These are phyloP conservation scores for Propithecus coquereli DNA, from an alignment of 2,113 vertebrate genomes.

Conservation along the genomic window DNA sequence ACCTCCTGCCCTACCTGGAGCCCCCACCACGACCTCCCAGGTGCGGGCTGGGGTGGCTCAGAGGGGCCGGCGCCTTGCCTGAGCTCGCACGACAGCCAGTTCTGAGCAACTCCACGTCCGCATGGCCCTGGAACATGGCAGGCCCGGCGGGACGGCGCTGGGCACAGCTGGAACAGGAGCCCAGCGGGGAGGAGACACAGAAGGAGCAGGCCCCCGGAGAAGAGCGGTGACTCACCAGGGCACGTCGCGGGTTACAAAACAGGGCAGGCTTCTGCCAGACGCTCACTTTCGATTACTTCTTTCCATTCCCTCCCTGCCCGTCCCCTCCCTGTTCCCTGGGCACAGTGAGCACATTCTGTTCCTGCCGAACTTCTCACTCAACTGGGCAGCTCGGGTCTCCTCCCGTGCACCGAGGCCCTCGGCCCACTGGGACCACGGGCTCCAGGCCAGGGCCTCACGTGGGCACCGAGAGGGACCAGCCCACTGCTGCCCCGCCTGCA, in stretches of 20 bases:
- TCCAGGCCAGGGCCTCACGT: background rate
- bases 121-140: rapidly evolving
- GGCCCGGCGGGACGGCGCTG: rapidly evolving
- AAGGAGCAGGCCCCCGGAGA: background rate
- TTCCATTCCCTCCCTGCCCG: background rate
- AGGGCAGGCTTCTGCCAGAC: background rate
- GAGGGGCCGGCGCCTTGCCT: background rate
- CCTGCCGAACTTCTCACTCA: background rate
- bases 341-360: conserved; percentile 49
- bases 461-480: background rate
- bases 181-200: rapidly evolving
- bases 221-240: conserved; percentile 33
- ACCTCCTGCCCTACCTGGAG: background rate
- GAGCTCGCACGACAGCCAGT: background rate
- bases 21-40: background rate
- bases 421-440: background rate
- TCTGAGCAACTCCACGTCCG: background rate
- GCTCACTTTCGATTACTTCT: background rate
- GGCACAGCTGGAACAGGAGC: background rate
- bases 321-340: conserved; percentile 35
- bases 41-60: background rate
- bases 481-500: rapidly evolving
- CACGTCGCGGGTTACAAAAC: background rate
- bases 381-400: background rate
- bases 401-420: background rate